Evolutionary conservation across 35 echinoderm and acorn worm genomes (phyloP), one percentile per base, ranked within the genome.

Genomic region (Chiridota heheva): DNA sequence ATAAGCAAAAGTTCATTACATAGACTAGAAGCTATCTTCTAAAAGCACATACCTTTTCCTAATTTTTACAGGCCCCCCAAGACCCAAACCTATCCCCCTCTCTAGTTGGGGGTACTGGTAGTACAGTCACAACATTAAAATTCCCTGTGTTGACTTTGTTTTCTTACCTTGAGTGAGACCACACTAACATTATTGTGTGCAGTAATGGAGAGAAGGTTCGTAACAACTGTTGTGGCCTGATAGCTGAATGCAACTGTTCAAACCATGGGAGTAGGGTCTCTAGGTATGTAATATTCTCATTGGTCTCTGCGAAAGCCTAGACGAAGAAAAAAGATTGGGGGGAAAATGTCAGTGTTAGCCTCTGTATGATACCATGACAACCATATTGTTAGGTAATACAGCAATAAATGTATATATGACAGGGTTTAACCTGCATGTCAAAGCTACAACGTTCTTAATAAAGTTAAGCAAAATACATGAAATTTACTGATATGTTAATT

Each of bases 81-180:
- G n/a, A n/a, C n/a, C n/a, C n/a, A n/a, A n/a, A n/a, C n/a, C n/a
- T n/a, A n/a, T n/a, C n/a, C n/a, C n/a, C n/a, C n/a, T n/a, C n/a
- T n/a, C n/a, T n/a, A n/a, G n/a, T n/a, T n/a, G n/a, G 8, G 22
- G 10, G 8, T 51, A 22, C 47, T 51, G 22, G 22, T 51, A 51
- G 47, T 51, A 51, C 22, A 51, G 8, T 12, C 22, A 22, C 8
- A 51, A 51, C 47, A n/a, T n/a, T n/a, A n/a, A n/a, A n/a, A n/a
- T n/a, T n/a, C n/a, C 48, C 10, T 10, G 10, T 53, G 48, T 16
- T 31, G 8, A 8, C 30, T 8, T 12, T 13, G 12, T 30, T 24
- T 56, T 43, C 60, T 69, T 87, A 96, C 94, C 82, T 87, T 42
- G 94, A 97, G 44, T 97, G 94, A 22, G 84, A 88, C 94, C 94